Percentiles rank a stretch among this genome's conserved stretches.
Conservation (phyloP, 2,113 vertebrate species). For the Carollia perspicillata region DNA sequence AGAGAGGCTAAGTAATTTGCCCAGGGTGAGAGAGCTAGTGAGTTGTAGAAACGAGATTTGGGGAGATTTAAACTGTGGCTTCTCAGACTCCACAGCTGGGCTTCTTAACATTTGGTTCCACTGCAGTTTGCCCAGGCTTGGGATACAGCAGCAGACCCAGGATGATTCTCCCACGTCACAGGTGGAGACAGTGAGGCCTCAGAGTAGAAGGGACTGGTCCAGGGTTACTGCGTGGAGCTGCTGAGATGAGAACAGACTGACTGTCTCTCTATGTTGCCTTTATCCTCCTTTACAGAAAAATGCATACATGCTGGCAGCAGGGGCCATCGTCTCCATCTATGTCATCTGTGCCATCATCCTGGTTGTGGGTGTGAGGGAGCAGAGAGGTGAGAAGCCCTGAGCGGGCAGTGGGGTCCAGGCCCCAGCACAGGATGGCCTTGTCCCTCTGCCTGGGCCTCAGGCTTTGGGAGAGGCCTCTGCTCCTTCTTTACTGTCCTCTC, state of each 20-base stretch:
- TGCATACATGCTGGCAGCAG: constrained; percentile 91
- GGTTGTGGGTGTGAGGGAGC: constrained; percentile 88
- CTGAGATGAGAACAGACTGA: background rate
- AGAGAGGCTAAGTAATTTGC: background rate
- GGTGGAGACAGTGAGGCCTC: background rate
- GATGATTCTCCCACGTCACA: background rate
- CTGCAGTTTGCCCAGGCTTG: background rate
- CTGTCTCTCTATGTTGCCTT: background rate
- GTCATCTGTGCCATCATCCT: constrained; percentile 88
- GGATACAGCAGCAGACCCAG: background rate
- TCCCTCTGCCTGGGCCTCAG: background rate
- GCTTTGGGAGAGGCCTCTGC: background rate
- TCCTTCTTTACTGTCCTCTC: constrained; percentile 34
- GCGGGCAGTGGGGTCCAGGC: background rate
- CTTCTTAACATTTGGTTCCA: background rate
- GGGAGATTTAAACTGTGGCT: background rate
- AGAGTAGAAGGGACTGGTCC: background rate
- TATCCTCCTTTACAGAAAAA: constrained; percentile 80
- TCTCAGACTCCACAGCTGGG: background rate
- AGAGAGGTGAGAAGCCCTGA: constrained; percentile 83
- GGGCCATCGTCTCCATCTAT: constrained; percentile 90
- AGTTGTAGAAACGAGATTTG: background rate
- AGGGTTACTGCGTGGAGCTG: background rate
- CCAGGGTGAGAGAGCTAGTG: background rate
- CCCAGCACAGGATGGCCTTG: background rate